Percentiles rank a stretch among this genome's conserved stretches.
Conservation (phyloP, 2,797 vertebrate species). For the Saxicola maurus region DNA sequence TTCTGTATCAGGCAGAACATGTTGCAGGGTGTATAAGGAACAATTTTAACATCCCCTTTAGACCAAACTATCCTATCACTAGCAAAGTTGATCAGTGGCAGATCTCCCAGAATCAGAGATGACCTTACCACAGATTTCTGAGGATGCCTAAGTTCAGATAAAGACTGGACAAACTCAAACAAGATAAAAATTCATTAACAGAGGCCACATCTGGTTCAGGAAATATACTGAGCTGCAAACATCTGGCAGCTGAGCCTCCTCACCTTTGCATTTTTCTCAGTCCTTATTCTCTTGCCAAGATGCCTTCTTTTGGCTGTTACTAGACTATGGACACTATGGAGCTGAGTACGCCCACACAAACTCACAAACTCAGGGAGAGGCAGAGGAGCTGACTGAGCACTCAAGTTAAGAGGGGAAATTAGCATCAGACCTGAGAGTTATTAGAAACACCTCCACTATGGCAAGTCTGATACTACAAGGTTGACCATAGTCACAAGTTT, state of each 20-base stretch:
- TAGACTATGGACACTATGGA: neutral
- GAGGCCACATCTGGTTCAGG: neutral
- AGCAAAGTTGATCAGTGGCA: neutral
- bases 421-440: neutral
- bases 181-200: neutral
- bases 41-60: neutral
- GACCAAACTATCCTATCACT: neutral
- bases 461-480: neutral
- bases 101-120: neutral
- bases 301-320: neutral
- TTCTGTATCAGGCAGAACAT: neutral
- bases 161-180: neutral
- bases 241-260: neutral
- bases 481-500: fast-evolving
- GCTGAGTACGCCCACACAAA: neutral
- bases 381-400: neutral
- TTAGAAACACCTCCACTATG: neutral
- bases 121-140: neutral
- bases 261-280: neutral
- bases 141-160: neutral
- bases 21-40: neutral
- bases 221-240: neutral
- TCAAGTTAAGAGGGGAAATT: neutral
- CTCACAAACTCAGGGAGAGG: neutral
- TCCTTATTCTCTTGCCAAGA: neutral